Evolutionary conservation across 2,888 invertebrate genomes (phyloP), one percentile per base, ranked within the genome.

Genomic region (Eristalis tenax): DNA sequence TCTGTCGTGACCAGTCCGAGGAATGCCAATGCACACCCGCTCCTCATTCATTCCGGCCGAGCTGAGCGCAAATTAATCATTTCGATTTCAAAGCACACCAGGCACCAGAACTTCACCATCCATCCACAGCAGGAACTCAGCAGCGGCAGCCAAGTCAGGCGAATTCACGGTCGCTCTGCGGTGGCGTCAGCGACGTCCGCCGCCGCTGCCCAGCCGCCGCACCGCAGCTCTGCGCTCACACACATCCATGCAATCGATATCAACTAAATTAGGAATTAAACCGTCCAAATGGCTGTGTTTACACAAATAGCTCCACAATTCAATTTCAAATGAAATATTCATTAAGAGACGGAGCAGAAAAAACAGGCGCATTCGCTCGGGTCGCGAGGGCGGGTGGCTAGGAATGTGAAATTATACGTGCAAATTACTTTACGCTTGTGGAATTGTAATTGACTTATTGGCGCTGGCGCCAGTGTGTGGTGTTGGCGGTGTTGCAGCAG

Each of bases 361-460:
- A 23, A 26, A 38, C 4, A 43, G 1, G 23, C 56, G 35, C 35
- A 59, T 43, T 13, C 40, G 13, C 35, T 15, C 28, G 32, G 22
- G 63, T 40, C 56, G 32, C 11, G 81, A 56, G 57, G 66, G 59
- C 2, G 50, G 50, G 6, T n/a, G 18, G 50, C 8, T 8, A 50
- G 18, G 50, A 50, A 50, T 50, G 50, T 56, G 80, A 69, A 28
- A 76, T 74, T 78, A 50, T 50, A 86, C 78, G 86, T 87, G 83
- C 83, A 87, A 87, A 87, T 87, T 75, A 87, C 79, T 87, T 68
- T 87, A 83, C 83, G 86, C 75, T 83, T 43, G 65, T 59, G 78
- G 86, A 87, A 87, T 87, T 87, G 66, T 79, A 87, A 87, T 87
- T 87, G 83, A 87, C 78, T 87, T 79, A 87, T 76, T 82, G 78